A percentile compares a stretch with the other conserved stretches of the same genome.
phyloP scores from a whole-genome alignment of 2,797 vertebrate genomes.

The Dallia pectoralis region DNA sequence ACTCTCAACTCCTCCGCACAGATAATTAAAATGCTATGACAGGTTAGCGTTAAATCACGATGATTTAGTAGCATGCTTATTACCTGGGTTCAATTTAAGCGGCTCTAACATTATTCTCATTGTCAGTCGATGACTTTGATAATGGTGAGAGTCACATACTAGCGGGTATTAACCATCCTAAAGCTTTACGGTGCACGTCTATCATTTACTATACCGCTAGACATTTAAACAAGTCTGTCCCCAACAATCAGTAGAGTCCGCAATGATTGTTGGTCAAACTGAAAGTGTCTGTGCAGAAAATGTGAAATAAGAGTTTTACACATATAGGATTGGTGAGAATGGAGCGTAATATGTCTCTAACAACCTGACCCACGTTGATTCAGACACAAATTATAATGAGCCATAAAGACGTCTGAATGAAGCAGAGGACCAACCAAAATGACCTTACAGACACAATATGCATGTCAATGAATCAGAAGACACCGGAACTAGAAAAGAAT shows the following conservation, averaged over 20 bases:
- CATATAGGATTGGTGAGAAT: neutral
- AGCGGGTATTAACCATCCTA: neutral
- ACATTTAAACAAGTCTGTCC: neutral
- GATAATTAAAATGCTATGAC: neutral
- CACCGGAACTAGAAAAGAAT: constrained; percentile 14
- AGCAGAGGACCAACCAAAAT: too few relatives aligned
- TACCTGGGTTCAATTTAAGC: neutral
- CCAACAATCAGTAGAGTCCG: neutral
- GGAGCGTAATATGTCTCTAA: neutral
- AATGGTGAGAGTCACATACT: neutral
- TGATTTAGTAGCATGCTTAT: neutral
- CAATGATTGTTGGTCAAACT: neutral
- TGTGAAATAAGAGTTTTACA: too few relatives aligned
- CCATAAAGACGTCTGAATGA: too few relatives aligned
- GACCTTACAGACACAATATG: constrained; percentile 2
- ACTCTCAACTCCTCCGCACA: neutral
- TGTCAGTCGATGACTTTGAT: neutral
- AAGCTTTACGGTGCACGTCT: neutral
- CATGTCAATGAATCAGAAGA: constrained; percentile 21
- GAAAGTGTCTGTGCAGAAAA: neutral
- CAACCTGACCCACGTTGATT: neutral
- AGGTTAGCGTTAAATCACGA: neutral
- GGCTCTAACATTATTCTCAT: neutral
- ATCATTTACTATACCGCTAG: too few relatives aligned
- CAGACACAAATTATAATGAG: neutral